Conservation (phyloP, 1,140 invertebrate species). For the Cecropterus lyciades region DNA sequence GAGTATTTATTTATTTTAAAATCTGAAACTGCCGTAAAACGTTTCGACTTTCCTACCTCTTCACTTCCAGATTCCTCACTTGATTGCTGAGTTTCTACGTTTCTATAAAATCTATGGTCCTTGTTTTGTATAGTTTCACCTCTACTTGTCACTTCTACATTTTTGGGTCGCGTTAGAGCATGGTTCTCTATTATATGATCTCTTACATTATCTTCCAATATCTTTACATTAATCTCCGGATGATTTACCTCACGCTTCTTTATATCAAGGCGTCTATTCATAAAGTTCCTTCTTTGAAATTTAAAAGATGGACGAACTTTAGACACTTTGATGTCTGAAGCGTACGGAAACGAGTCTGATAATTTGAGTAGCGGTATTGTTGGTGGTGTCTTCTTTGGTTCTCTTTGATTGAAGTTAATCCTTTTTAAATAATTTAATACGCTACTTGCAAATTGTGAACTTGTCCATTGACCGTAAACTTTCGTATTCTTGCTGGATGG, state of each 20-base stretch:
- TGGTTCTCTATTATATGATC: constrained; percentile 55
- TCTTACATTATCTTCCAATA: constrained; percentile 63
- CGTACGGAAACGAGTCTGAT: constrained; percentile 70
- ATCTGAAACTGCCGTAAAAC: constrained; percentile 34
- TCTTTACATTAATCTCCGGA: constrained; percentile 69
- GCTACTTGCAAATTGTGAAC: constrained; percentile 65
- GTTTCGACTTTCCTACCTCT: constrained; percentile 30
- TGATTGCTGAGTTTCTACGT: constrained; percentile 39
- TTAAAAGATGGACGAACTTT: constrained; percentile 55
- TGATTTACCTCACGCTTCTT: constrained; percentile 51
- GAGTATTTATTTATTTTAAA: constrained; percentile 38
- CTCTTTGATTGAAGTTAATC: constrained; percentile 55
- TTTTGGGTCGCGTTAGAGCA: constrained; percentile 44
- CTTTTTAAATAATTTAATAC: constrained; percentile 73
- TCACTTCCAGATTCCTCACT: constrained; percentile 39
- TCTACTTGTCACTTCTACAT: constrained; percentile 59
- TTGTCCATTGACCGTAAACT: constrained; percentile 69
- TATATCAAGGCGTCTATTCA: constrained; percentile 45
- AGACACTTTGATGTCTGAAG: constrained; percentile 58
- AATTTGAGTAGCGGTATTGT: constrained; percentile 62
- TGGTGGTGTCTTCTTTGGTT: constrained; percentile 53
- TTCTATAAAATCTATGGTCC: constrained; percentile 56
- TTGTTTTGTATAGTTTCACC: constrained; percentile 41
- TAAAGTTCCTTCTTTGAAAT: constrained; percentile 54
- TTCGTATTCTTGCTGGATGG: constrained; percentile 48